Evolutionary conservation across 2,113 vertebrate genomes (phyloP).

Genomic region (Macheiramphus alcinus): DNA sequence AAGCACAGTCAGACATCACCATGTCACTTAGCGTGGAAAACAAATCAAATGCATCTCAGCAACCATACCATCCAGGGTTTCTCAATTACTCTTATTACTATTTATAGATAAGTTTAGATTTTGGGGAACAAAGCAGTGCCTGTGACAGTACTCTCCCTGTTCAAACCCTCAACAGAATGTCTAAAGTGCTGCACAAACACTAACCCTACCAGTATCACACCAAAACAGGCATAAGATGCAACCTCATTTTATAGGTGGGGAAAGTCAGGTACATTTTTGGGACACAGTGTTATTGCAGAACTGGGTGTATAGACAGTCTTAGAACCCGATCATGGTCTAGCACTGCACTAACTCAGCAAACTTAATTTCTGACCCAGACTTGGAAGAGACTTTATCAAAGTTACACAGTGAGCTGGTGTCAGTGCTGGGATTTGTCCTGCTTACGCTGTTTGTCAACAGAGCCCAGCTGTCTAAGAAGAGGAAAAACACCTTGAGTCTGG

Average conservation of each 20-base stretch:
- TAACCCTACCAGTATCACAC: too few relatives aligned
- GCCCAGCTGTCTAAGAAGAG: neutral
- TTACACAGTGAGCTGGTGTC: neutral
- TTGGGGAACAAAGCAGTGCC: neutral
- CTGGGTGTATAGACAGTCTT: neutral
- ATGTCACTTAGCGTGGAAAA: neutral
- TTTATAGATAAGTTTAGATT: neutral
- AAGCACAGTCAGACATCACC: neutral
- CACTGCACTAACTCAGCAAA: neutral
- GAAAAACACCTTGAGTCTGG: neutral
- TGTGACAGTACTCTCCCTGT: neutral
- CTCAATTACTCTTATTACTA: neutral
- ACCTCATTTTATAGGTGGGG: neutral
- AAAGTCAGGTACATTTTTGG: neutral
- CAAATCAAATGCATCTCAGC: neutral
- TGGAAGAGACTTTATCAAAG: neutral
- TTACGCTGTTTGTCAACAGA: neutral
- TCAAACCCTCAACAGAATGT: neutral
- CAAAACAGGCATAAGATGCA: neutral
- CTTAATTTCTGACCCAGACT: neutral
- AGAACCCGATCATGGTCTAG: neutral
- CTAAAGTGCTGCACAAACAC: neutral
- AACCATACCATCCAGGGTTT: neutral
- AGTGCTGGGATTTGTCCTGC: neutral
- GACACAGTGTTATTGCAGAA: neutral